Base-by-base conservation (phyloP, 1,140 invertebrate genomes). In the Trichonephila inaurata region DNA sequence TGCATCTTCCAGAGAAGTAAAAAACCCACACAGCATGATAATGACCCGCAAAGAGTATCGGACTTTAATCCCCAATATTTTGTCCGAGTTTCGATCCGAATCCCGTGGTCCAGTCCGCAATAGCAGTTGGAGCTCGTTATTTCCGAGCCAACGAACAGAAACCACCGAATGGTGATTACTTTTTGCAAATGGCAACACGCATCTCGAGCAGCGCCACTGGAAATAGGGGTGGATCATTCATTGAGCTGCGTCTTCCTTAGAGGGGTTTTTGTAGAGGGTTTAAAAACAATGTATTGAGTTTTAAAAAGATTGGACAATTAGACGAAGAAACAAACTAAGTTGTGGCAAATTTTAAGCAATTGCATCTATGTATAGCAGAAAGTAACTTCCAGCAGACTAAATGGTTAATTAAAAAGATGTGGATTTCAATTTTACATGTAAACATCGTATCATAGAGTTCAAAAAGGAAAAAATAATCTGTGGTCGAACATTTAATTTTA, bases 161-260 rank as follows among this genome's bases (percentile, higher is more conserved):
- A 87, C 85, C 85, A 28, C 60, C 58, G 28, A 87, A 87, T 64
- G 60, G 60, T 87, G 85, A 87, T 87, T 87, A 64, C 85, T 87
- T 87, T 87, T 87, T 64, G 28, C 61, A 64, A 77, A 77, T 77
- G 72, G 72, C 72, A 77, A 77, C 28, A 18, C 72, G 28, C 72
- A 77, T 77, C 16, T 18, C 33, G 72, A 69, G n/a, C n/a, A 69
- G n/a, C 66, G 21, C n/a, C n/a, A 24, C n/a, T 69, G n/a, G 33
- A 24, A 18, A 5, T 4, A 14, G 72, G 72, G 72, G 1, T 14
- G 24, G 14, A 33, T 18, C 72, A n/a, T 28, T 14, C 18, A 40
- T 40, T 28, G 33, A 33, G 28, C 12, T 7, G 0, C 4, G 72
- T 19, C 33, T 77, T 19, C 12, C 16, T 77, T 62, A n/a, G 66